A percentile compares a stretch with the other conserved stretches of the same genome.
Conservation (phyloP, 2,113 vertebrate genomes). For the Hippolais icterina region DNA sequence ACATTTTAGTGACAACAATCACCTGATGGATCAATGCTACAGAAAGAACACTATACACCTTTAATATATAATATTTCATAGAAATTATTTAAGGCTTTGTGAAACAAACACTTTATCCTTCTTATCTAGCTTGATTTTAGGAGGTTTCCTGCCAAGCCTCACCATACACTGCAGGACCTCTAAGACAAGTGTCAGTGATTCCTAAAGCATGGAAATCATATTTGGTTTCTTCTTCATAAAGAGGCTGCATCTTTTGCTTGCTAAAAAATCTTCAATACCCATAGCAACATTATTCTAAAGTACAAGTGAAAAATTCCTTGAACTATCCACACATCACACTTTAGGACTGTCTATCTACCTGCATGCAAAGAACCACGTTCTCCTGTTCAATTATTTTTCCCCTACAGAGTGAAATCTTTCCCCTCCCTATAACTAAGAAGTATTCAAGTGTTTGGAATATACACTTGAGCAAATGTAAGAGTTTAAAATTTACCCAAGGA, state of each 20-base stretch:
- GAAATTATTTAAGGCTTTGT: background rate
- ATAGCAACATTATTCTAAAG: background rate
- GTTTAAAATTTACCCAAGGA: background rate
- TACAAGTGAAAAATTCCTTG: background rate
- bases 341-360: background rate
- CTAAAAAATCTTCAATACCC: background rate
- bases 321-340: background rate
- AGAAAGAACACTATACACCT: background rate
- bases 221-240: background rate
- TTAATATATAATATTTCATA: background rate
- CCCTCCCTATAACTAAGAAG: background rate
- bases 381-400: background rate
- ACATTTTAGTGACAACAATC: background rate
- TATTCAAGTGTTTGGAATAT: background rate
- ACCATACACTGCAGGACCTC: background rate
- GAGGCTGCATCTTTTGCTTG: background rate
- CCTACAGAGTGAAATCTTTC: background rate
- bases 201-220: background rate
- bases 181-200: background rate
- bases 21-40: background rate
- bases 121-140: background rate
- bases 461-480: background rate
- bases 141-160: background rate
- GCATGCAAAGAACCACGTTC: background rate
- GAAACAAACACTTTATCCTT: background rate